Evolutionary conservation across 2,113 vertebrate species (phyloP), one percentile per base, ranked within the genome.

Genomic region (Mormyrus lacerda): DNA sequence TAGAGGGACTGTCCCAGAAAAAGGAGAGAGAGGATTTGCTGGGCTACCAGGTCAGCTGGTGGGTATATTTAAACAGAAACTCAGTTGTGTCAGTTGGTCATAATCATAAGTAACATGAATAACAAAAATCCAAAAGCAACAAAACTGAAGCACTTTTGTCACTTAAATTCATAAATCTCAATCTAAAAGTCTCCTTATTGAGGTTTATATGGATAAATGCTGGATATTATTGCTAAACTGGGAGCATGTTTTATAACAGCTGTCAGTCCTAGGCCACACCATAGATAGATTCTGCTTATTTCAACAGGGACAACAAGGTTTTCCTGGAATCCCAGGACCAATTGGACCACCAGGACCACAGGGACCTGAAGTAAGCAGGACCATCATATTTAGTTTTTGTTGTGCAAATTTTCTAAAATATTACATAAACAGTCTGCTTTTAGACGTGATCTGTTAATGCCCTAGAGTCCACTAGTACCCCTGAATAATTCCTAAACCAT

Each of bases 1-100:
- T 1, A 96, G 94, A 91, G 95, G 96, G 89, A 65, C 94, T 0
- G 0, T 95, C 85, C 93, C 95, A 9, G 45, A 94, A 27, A 98
- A 97, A 96, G 98, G 98, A 82, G 98, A 99, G 42, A 96, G 92
- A 92, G 98, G 98, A 3, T 96, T 95, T 88, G 93, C 96, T 27
- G 98, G 98, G 21, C 55, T 24, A 51, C 95, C 96, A 82, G 98
- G 98, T 91, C 11, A 87, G 21, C 93, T 93, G 85, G 98, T 99
- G 96, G 88, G 97, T 85, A 45, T 27, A 88, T 50, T 51, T 48
- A 4, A 86, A 1, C 85, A 53, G n/a, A 69, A 69, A 69, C 10
- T 31, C 3, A 69, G 0, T 69, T 69, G n/a, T 69, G 10, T 51
- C n/a, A 51, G 13, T 19, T 44, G 21, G 39, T 47, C 19, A 24